phyloP scores from a whole-genome alignment of 2,113 vertebrate genomes.

The Oreochromis tanganicae region DNA sequence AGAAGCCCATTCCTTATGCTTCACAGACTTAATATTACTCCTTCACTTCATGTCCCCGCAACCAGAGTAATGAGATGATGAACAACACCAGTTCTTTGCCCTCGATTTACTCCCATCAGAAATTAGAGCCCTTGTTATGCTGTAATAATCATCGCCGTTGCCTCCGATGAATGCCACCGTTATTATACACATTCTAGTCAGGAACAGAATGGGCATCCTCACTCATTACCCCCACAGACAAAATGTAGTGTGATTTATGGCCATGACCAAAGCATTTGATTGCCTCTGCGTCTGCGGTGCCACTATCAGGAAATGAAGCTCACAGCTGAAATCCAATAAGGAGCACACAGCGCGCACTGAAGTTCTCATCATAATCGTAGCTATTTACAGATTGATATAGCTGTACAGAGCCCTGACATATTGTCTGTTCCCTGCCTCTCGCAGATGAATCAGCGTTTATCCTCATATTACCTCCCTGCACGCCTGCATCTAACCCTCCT shows the following conservation, averaged over 20 bases:
- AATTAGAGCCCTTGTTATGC: conserved; percentile 60
- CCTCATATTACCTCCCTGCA: conserved; percentile 6
- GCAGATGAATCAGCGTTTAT: conserved; percentile 56
- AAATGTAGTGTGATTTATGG: conserved; percentile 70
- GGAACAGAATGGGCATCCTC: conserved; percentile 53
- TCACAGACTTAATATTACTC: neutral
- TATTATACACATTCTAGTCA: conserved; percentile 62
- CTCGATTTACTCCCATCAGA: conserved; percentile 56
- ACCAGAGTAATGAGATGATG: conserved; percentile 44
- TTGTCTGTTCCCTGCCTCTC: conserved; percentile 33
- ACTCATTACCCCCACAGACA: conserved; percentile 70
- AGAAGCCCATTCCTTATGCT: neutral
- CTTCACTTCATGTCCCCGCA: neutral
- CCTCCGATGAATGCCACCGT: conserved; percentile 21
- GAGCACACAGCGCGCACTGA: conserved; percentile 36
- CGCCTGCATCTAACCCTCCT: neutral
- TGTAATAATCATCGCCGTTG: conserved; percentile 53
- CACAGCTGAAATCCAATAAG: conserved; percentile 71
- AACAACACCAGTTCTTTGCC: conserved; percentile 50
- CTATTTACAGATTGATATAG: conserved; percentile 72
- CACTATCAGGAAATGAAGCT: conserved; percentile 73
- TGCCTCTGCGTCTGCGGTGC: conserved; percentile 66
- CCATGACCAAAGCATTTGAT: conserved; percentile 65
- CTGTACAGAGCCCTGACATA: conserved; percentile 48
- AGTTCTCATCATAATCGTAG: conserved; percentile 62